Evolutionary conservation across 2,797 vertebrate species (phyloP).

Genomic region (Lepidocolaptes lacrymiger): DNA sequence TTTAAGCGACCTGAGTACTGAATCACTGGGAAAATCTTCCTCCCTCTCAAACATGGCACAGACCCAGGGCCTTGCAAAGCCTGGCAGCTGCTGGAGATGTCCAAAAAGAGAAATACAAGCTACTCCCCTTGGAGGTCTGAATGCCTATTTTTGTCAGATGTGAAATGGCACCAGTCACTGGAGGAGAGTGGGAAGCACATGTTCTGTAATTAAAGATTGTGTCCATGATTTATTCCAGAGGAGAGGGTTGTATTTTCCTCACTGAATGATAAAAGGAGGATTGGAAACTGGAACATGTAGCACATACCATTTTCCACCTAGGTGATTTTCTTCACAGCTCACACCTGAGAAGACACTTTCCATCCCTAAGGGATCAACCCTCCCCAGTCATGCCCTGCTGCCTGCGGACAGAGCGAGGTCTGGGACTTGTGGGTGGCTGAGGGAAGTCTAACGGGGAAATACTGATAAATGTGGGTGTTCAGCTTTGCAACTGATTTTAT

Average conservation of each 20-base stretch:
- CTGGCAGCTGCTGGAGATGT: neutral
- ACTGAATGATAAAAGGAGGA: neutral
- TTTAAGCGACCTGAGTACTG: neutral
- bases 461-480: neutral
- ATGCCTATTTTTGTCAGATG: conserved; percentile 40
- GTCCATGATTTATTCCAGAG: neutral
- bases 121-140: neutral
- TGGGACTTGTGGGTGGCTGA: neutral
- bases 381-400: neutral
- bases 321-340: neutral
- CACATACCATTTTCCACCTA: neutral
- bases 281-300: neutral
- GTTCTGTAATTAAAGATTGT: neutral
- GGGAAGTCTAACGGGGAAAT: neutral
- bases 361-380: neutral
- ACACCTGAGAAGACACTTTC: neutral
- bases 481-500: neutral
- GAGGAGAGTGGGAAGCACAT: neutral
- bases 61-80: neutral
- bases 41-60: neutral
- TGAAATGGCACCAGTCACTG: neutral
- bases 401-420: neutral
- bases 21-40: neutral
- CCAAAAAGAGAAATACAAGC: neutral
- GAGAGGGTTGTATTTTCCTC: neutral